Percentiles rank a stretch among this genome's conserved stretches.
phyloP scores from a whole-genome alignment of 2,797 vertebrate species.

The Rhinatrema bivittatum region DNA sequence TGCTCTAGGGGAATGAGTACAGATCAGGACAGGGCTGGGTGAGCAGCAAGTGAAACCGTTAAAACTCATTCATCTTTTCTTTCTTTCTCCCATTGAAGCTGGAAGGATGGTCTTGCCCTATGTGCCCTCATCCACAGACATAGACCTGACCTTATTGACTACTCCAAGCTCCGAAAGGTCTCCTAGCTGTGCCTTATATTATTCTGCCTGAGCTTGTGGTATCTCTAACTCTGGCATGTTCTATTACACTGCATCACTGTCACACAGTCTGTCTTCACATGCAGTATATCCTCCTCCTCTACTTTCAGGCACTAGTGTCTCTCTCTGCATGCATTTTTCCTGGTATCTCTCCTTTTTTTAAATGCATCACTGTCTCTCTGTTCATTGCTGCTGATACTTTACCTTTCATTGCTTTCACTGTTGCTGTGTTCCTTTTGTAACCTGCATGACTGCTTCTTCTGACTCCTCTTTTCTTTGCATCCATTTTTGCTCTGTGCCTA shows the following conservation, averaged over 20 bases:
- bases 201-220: not conserved
- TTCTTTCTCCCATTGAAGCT: conserved; percentile 33
- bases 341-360: not conserved
- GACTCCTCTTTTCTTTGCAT: too few species aligned
- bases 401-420: too few species aligned
- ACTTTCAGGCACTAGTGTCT: not conserved
- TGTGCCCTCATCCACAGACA: conserved; percentile 91
- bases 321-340: not conserved
- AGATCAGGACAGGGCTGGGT: not conserved
- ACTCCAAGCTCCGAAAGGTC: conserved; percentile 85
- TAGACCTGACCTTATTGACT: conserved; percentile 68
- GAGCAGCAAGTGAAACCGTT: not conserved
- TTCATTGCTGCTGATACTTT: too few species aligned
- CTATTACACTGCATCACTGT: not conserved
- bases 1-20: too few species aligned
- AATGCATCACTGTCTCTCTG: not conserved
- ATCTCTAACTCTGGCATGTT: not conserved
- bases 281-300: not conserved
- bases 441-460: too few species aligned
- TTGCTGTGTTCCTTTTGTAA: too few species aligned
- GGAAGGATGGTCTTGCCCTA: conserved; percentile 88
- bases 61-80: too few species aligned
- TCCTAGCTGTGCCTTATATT: not conserved
- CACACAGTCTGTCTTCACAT: not conserved
- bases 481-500: too few species aligned